Percentiles rank a stretch among this genome's conserved stretches.
Conservation (phyloP, 2,797 vertebrate genomes). For the Paramormyrops hopkinsi region DNA sequence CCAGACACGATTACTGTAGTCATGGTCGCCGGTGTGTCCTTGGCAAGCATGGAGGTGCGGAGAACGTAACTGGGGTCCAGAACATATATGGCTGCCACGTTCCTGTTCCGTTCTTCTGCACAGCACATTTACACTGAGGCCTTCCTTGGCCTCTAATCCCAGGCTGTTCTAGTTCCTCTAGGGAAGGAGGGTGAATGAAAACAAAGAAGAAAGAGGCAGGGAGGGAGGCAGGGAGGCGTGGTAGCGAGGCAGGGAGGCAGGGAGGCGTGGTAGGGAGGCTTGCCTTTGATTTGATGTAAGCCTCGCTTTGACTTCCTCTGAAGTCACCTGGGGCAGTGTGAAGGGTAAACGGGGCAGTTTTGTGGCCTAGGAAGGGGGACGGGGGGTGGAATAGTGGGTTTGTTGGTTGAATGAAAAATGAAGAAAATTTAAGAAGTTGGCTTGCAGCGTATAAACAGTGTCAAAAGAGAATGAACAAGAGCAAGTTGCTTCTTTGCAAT, state of each 20-base stretch:
- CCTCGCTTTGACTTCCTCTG: slow-evolving; percentile 1
- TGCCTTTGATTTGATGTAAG: slow-evolving; percentile 3
- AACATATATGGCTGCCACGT: not conserved
- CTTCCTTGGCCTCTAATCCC: not conserved
- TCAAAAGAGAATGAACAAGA: not conserved
- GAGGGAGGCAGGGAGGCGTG: not conserved
- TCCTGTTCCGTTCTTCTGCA: not conserved
- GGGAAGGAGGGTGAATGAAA: slow-evolving; percentile 1
- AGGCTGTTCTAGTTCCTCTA: not conserved
- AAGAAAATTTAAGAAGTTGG: slow-evolving; percentile 5
- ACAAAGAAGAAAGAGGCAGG: slow-evolving; percentile 4
- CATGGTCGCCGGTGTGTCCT: not conserved
- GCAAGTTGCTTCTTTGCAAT: not conserved
- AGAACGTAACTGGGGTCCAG: not conserved
- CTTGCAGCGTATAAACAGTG: not conserved
- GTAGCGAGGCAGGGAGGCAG: not conserved
- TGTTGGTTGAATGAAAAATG: not conserved
- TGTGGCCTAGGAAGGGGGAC: not conserved
- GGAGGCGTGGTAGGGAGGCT: not conserved
- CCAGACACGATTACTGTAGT: not conserved
- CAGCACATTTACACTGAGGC: slow-evolving; percentile 5
- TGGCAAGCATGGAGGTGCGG: not conserved
- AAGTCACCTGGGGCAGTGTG: not conserved
- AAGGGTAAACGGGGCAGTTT: not conserved
- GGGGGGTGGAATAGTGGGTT: not conserved